These are phyloP conservation scores for Rotaria sp. DNA, from an alignment of 2,888 invertebrate species.

Conservation along the genomic window DNA sequence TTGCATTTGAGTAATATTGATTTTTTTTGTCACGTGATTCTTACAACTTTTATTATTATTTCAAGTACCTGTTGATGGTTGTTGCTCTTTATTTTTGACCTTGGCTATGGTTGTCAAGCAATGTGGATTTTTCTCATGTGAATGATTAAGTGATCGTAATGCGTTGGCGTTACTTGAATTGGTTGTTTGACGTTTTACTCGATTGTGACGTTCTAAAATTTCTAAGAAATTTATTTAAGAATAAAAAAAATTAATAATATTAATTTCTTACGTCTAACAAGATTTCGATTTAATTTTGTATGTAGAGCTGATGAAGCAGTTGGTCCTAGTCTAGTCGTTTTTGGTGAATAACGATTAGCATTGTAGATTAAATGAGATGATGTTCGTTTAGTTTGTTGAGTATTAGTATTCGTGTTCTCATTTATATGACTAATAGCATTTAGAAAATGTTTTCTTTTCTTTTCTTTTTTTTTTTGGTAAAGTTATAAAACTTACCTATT, in stretches of 20 bases:
- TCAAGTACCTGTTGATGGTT: neutral
- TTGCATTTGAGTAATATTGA: neutral
- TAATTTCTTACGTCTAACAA: neutral
- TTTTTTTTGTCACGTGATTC: neutral
- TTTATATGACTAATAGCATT: neutral
- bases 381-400: neutral
- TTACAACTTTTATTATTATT: neutral
- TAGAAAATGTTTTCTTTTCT: neutral
- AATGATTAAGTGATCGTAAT: neutral
- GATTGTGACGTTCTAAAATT: neutral
- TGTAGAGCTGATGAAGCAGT: neutral
- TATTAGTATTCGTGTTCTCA: neutral
- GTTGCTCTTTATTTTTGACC: neutral
- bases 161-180: neutral
- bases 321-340: neutral
- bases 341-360: conserved; percentile 19
- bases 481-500: neutral
- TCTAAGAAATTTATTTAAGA: neutral
- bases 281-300: neutral
- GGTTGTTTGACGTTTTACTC: neutral
- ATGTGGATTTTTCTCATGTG: neutral
- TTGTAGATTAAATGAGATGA: neutral
- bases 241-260: neutral
- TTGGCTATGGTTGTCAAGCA: neutral
- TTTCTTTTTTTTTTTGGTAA: neutral